Evolutionary conservation across 2,797 vertebrate genomes (phyloP).

Genomic region (Etheostoma perlongum): DNA sequence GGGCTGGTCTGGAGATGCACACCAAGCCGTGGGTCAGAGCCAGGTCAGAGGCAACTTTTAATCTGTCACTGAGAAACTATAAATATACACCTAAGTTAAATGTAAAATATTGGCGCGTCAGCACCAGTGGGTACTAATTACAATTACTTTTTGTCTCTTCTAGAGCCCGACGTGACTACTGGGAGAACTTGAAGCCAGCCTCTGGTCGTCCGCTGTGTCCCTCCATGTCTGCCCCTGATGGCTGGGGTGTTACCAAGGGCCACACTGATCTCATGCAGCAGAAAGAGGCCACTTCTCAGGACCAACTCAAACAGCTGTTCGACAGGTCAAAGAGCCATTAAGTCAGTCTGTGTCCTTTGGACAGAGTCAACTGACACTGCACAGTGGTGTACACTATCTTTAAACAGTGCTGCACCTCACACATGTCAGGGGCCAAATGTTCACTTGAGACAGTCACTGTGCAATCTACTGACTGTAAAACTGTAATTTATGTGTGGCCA

Average conservation of each 20-base stretch:
- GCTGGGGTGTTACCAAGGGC: conserved; percentile 96
- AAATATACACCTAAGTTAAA: neutral
- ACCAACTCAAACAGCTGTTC: conserved; percentile 92
- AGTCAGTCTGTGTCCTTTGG: conserved; percentile 33
- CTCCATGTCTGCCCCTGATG: conserved; percentile 90
- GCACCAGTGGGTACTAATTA: neutral
- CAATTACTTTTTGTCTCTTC: conserved; percentile 2
- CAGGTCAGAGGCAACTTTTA: conserved; percentile 81
- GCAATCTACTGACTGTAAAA: conserved; percentile 35
- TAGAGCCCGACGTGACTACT: conserved; percentile 95
- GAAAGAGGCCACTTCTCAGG: conserved; percentile 91
- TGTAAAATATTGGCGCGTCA: neutral
- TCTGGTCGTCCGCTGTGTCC: conserved; percentile 92
- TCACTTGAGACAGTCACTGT: conserved; percentile 41
- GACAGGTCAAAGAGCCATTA: conserved; percentile 82
- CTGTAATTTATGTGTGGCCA: conserved; percentile 29
- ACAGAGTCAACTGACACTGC: conserved; percentile 21
- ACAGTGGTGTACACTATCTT: conserved; percentile 1
- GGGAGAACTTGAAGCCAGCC: conserved; percentile 93
- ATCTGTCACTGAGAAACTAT: neutral
- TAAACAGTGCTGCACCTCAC: conserved; percentile 16
- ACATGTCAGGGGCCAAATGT: conserved; percentile 18
- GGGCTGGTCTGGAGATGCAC: conserved; percentile 90
- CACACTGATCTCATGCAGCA: conserved; percentile 93
- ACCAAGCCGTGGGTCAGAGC: conserved; percentile 97